Evolutionary conservation across 2,888 invertebrate genomes (phyloP).

Genomic region (Galeruca laticollis): DNA sequence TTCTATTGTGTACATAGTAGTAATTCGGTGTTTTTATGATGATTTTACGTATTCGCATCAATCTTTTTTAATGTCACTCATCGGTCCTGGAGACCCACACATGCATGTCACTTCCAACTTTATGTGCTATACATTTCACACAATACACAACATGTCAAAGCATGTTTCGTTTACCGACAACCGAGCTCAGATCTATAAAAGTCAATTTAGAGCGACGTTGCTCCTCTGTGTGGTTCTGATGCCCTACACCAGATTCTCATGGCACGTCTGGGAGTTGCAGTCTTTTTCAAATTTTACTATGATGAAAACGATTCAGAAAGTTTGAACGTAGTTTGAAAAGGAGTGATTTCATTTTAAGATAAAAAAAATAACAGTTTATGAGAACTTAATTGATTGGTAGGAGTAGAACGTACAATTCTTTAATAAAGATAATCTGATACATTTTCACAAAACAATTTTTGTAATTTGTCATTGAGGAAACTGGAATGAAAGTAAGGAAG

Average conservation of each 20-base stretch:
- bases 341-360: not conserved
- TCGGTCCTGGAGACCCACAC: not conserved
- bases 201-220: constrained; percentile 30
- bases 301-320: constrained; percentile 4
- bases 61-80: constrained; percentile 25
- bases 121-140: constrained; percentile 31
- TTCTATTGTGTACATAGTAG: not conserved
- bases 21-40: constrained; percentile 16
- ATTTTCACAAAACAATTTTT: too few species aligned
- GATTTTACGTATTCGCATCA: constrained; percentile 19
- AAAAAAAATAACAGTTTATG: not conserved
- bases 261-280: constrained; percentile 1
- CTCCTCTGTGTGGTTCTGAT: not conserved
- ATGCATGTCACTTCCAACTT: constrained; percentile 28
- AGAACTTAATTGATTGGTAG: not conserved
- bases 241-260: constrained; percentile 11
- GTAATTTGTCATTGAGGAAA: too few species aligned
- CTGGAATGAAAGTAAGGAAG: too few species aligned
- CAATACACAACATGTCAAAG: constrained; percentile 28
- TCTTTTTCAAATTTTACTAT: not conserved
- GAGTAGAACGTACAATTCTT: not conserved
- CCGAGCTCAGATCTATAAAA: constrained; percentile 32
- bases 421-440: not conserved
- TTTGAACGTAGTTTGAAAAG: not conserved
- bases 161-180: constrained; percentile 23